Percentiles rank a stretch among this genome's conserved stretches.
Conservation (phyloP, 2,113 vertebrate genomes). For the Antidorcas marsupialis region DNA sequence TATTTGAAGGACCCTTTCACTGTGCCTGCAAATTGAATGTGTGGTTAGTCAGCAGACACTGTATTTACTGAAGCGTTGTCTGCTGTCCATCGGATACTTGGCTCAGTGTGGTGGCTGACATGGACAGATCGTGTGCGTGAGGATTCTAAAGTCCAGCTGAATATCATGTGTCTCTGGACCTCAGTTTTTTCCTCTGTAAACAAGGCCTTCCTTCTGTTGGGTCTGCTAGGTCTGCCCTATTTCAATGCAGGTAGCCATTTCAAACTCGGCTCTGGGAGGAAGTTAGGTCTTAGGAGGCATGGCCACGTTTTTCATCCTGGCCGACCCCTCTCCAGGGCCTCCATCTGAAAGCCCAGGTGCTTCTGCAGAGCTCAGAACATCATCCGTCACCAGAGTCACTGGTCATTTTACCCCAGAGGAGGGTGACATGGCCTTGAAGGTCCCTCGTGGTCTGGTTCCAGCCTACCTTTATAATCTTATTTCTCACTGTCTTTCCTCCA, state of each 20-base stretch:
- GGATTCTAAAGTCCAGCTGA: not conserved
- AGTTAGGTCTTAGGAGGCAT: not conserved
- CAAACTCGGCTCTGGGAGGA: not conserved
- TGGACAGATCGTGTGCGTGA: not conserved
- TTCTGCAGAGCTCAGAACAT: not conserved
- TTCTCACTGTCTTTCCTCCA: not conserved
- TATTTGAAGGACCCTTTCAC: not conserved
- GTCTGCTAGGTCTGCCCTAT: not conserved
- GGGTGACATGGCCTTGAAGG: not conserved
- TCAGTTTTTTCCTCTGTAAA: not conserved
- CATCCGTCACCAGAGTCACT: not conserved
- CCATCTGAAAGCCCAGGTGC: not conserved
- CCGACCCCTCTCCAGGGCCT: not conserved
- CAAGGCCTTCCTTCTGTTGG: not conserved
- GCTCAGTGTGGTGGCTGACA: not conserved
- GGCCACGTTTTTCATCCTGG: not conserved
- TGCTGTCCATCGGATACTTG: not conserved
- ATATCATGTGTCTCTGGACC: not conserved
- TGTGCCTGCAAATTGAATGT: not conserved
- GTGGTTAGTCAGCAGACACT: not conserved
- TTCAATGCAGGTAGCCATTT: not conserved
- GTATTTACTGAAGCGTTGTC: not conserved
- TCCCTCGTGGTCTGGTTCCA: not conserved
- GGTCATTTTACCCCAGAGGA: not conserved
- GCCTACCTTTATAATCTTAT: not conserved